phyloP scores from a whole-genome alignment of 2,888 invertebrate genomes.

The Panzeria rudis region DNA sequence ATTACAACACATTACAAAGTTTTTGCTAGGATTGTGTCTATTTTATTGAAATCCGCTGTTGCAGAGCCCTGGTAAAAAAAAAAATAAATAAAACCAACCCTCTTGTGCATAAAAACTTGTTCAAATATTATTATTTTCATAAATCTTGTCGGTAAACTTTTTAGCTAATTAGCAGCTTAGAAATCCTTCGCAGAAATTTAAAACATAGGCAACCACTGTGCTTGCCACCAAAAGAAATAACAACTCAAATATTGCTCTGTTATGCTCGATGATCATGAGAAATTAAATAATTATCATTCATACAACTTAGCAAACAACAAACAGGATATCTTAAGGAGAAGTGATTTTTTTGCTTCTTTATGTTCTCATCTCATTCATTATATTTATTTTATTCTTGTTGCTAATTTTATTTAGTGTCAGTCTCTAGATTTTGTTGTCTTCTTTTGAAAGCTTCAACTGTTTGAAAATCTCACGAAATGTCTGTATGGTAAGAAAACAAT shows the following conservation, averaged over 20 bases:
- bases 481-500: neutral
- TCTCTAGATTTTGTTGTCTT: neutral
- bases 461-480: constrained; percentile 35
- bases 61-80: too few species aligned
- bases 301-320: constrained; percentile 41
- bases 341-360: constrained; percentile 16
- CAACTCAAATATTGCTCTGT: constrained; percentile 23
- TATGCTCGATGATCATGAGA: constrained; percentile 42
- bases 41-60: too few species aligned
- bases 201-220: constrained; percentile 32
- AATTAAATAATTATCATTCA: constrained; percentile 46
- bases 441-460: constrained; percentile 23
- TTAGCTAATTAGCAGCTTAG: neutral
- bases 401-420: constrained; percentile 47
- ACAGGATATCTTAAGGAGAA: constrained; percentile 66
- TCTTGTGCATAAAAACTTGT: too few species aligned
- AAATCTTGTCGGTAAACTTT: neutral
- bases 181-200: neutral
- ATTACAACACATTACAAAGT: too few species aligned
- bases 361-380: constrained; percentile 17
- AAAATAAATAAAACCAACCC: too few species aligned
- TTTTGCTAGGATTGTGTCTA: too few species aligned
- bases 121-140: too few species aligned
- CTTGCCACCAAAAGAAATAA: neutral
- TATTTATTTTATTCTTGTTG: constrained; percentile 29